Evolutionary conservation across 2,888 invertebrate genomes (phyloP).

Genomic region (Pandemis heparana): DNA sequence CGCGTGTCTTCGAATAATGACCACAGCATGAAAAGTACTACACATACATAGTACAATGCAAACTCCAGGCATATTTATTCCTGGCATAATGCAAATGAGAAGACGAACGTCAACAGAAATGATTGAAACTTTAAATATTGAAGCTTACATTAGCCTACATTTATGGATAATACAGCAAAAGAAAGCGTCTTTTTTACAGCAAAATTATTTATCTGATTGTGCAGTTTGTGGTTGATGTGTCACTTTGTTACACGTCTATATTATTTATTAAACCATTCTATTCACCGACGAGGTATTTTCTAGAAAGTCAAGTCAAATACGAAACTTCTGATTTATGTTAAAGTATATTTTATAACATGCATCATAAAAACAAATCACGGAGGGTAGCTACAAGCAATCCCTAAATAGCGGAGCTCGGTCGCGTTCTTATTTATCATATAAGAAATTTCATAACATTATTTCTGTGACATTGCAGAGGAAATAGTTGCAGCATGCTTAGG

Average conservation of each 20-base stretch:
- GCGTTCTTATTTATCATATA: background rate
- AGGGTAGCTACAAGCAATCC: background rate
- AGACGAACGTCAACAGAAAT: background rate
- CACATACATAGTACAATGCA: background rate
- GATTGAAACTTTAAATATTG: background rate
- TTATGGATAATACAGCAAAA: background rate
- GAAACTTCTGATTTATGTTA: conserved; percentile 2
- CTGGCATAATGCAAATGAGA: background rate
- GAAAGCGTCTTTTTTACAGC: background rate
- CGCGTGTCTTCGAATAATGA: background rate
- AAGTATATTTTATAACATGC: background rate
- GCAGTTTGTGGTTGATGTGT: background rate
- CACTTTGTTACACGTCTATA: background rate
- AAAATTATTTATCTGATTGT: background rate
- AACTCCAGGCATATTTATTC: background rate
- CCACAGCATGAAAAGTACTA: background rate
- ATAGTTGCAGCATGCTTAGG: conserved; percentile 13
- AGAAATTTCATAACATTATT: background rate
- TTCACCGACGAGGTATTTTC: background rate
- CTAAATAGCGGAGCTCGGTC: background rate
- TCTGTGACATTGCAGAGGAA: conserved; percentile 1
- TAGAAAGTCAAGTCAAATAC: background rate
- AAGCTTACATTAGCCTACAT: background rate
- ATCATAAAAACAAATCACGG: background rate
- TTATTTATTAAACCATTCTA: background rate